These are phyloP conservation scores for Lottia gigantea DNA, from an alignment of 2,888 invertebrate species.

Conservation along the genomic window DNA sequence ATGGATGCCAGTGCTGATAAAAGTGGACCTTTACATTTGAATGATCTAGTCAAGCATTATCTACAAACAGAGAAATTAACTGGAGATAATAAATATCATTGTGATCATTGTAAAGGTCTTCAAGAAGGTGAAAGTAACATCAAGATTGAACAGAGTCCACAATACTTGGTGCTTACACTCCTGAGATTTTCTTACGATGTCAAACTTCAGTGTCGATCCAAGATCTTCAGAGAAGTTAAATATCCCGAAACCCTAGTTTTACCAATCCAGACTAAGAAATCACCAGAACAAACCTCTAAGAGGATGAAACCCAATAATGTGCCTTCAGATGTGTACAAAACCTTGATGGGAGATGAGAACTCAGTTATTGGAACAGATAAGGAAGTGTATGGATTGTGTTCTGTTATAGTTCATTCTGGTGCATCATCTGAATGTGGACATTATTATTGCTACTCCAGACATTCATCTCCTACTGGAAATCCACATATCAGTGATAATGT, in stretches of 20 bases:
- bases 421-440: slow-evolving; percentile 87
- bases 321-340: slow-evolving; percentile 12
- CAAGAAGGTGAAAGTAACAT: slow-evolving; percentile 82
- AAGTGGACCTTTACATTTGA: slow-evolving; percentile 71
- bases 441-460: slow-evolving; percentile 82
- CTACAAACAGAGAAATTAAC: slow-evolving; percentile 81
- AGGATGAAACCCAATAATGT: background rate
- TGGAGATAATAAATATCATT: slow-evolving; percentile 86
- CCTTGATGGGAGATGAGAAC: slow-evolving; percentile 24
- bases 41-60: slow-evolving; percentile 81
- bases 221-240: slow-evolving; percentile 73
- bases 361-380: slow-evolving; percentile 22
- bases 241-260: slow-evolving; percentile 65
- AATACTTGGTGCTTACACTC: slow-evolving; percentile 82
- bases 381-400: slow-evolving; percentile 79
- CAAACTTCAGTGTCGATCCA: slow-evolving; percentile 80
- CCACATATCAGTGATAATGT: slow-evolving; percentile 38
- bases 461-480: slow-evolving; percentile 43
- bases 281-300: no score
- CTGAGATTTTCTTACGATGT: slow-evolving; percentile 84
- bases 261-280: slow-evolving; percentile 40
- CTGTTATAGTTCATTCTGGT: slow-evolving; percentile 87
- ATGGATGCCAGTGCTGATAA: slow-evolving; percentile 14
- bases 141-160: slow-evolving; percentile 79
- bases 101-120: slow-evolving; percentile 79